Base-by-base conservation (phyloP, 2,888 invertebrate genomes). In the Drosophila neoperkinsi region DNA sequence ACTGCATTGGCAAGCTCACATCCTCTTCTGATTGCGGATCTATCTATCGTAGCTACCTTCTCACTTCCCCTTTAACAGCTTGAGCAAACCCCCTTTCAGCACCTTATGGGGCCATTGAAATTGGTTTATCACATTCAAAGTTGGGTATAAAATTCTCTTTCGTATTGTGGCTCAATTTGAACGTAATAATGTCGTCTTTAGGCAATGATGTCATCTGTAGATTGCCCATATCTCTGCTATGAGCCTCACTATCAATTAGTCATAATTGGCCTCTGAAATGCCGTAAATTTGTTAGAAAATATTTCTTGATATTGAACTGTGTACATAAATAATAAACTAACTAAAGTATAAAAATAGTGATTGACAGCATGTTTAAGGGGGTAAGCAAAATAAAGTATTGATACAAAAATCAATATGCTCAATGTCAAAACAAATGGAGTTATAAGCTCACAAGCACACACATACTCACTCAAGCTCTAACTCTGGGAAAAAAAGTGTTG, bases 361-460 rank as follows among this genome's bases (percentile, higher is more conserved):
- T 43, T 43, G 21, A 43, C 21, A 5, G 21, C 43, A 11, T 21
- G 11, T 43, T 5, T 43, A 21, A 21, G 21, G 21, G 21, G 43
- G 1, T 13, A 46, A 51, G 25, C 25, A 31, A 46, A 38, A 49
- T 25, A 68, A 49, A 55, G 30, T 61, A 55, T 41, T 49, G 65
- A 67, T 64, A 69, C 9, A 72, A 79, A 81, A 80, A 90, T 90
- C 88, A 71, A 90, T 82, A 81, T 61, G 65, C 53, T 66, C 65
- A 69, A 68, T 73, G 75, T 79, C 73, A 77, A 81, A 81, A 83
- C 82, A 84, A 86, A 91, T 84, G 81, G 82, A 84, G 82, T 77
- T 86, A 65, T 66, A 73, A 67, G 50, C 36, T 31, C 65, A 16
- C 18, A 62, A 18, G 49, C 25, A 49, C 31, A 53, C 41, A 33